These are phyloP conservation scores for Callionymus lyra DNA, from an alignment of 2,113 vertebrate species.

Conservation along the genomic window DNA sequence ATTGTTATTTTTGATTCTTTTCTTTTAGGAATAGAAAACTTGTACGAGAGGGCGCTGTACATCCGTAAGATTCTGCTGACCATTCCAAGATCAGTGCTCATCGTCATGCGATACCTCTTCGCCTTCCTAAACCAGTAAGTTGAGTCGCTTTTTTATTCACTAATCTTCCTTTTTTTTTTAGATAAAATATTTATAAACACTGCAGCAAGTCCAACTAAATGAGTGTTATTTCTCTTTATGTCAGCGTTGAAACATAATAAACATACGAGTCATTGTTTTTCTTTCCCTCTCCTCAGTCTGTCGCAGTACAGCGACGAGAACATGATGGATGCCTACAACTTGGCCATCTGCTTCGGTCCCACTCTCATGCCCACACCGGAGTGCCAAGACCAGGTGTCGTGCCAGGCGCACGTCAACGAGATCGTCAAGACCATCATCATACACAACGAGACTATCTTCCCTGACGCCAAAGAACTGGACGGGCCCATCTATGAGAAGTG, in stretches of 20 bases:
- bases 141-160: not conserved
- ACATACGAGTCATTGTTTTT: not conserved
- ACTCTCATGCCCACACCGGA: constrained; percentile 96
- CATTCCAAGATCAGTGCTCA: constrained; percentile 86
- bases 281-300: constrained; percentile 62
- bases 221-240: too few species aligned
- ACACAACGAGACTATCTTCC: constrained; percentile 95
- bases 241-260: not conserved
- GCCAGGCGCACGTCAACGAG: constrained; percentile 97
- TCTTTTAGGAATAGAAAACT: constrained; percentile 85
- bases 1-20: constrained; percentile 2
- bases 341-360: constrained; percentile 97
- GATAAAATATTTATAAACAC: too few species aligned
- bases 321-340: constrained; percentile 98
- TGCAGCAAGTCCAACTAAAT: too few species aligned
- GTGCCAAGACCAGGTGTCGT: constrained; percentile 92
- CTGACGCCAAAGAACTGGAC: constrained; percentile 90
- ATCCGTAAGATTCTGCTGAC: constrained; percentile 93
- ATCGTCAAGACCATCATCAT: constrained; percentile 97
- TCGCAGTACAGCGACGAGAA: constrained; percentile 98
- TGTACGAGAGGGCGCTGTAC: constrained; percentile 92
- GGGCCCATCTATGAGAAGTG: constrained; percentile 97
- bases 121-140: constrained; percentile 99
- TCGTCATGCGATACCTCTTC: constrained; percentile 98
- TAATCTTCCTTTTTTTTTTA: not conserved